Evolutionary conservation across 2,888 invertebrate species (phyloP).

Genomic region (Erebia palarica): DNA sequence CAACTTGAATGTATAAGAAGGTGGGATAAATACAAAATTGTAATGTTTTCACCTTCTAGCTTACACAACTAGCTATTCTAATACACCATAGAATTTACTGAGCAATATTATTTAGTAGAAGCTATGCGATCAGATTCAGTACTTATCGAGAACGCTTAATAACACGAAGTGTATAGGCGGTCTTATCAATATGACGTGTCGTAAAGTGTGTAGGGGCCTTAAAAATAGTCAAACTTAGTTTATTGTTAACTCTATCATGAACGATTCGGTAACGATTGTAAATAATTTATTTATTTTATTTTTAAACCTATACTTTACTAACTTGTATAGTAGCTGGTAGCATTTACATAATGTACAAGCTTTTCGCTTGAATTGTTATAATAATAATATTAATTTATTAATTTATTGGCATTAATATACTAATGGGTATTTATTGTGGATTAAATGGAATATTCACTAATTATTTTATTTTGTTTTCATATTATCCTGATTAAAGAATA

Average conservation of each 20-base stretch:
- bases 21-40: neutral
- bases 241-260: slow-evolving; percentile 46
- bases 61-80: too few species aligned
- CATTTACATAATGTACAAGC: slow-evolving; percentile 65
- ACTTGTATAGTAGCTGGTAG: slow-evolving; percentile 72
- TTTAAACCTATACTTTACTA: slow-evolving; percentile 60
- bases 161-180: slow-evolving; percentile 1
- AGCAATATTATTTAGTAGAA: neutral
- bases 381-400: slow-evolving; percentile 55
- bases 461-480: slow-evolving; percentile 41
- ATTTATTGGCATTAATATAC: slow-evolving; percentile 62
- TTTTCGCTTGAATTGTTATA: slow-evolving; percentile 52
- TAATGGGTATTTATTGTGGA: slow-evolving; percentile 70
- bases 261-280: slow-evolving; percentile 49
- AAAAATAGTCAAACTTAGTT: slow-evolving; percentile 31
- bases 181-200: neutral
- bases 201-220: slow-evolving; percentile 1
- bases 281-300: slow-evolving; percentile 70
- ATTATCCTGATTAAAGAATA: neutral
- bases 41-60: neutral
- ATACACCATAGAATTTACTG: neutral
- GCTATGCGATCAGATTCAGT: neutral
- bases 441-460: slow-evolving; percentile 69
- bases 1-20: neutral
- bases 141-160: neutral